Base-by-base conservation (phyloP, 1,140 invertebrate species). In the Harpegnathos saltator region DNA sequence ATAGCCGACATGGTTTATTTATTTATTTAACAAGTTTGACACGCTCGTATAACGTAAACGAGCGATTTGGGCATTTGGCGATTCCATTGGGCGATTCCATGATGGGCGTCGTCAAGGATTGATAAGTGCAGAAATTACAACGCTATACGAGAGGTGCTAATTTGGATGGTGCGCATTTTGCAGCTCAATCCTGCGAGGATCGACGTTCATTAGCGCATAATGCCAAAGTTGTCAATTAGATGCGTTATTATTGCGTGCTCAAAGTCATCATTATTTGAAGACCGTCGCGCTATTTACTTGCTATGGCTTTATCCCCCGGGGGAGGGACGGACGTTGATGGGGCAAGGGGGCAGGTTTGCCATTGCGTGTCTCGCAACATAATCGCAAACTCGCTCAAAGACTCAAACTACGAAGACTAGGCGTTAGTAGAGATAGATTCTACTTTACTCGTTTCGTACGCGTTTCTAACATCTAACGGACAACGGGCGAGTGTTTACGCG, bases 361-460 rank as follows among this genome's bases (percentile, higher is more conserved):
- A 44, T 90, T 61, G 89, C 89, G 89, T 90, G 89, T 88, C 56
- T 56, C 56, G 63, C 22, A 69, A 71, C 86, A 88, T 88, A 88
- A 89, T 87, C 82, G 82, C 84, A 63, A 72, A 86, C 52, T 63
- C n/a, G n/a, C n/a, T n/a, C n/a, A n/a, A n/a, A n/a, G n/a, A 82
- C 24, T 58, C 48, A 22, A 56, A 89, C 78, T 85, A 87, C 85
- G 86, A 90, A 90, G 71, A 74, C 48, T 86, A 82, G 52, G 65
- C 52, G n/a, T 9, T 0, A 75, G 56, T 71, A 82, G 72, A 85
- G 82, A 87, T 88, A 90, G 69, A 73, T 82, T 73, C 85, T 90
- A 90, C 90, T 90, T 89, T 90, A 89, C 65, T 90, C 71, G 66
- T 69, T 83, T 52, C 22, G 38, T 50, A 22, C 59, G 56, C 56